Percentiles rank a stretch among this genome's conserved stretches.
Conservation (phyloP, 2,888 invertebrate genomes). For the Spodoptera exigua region DNA sequence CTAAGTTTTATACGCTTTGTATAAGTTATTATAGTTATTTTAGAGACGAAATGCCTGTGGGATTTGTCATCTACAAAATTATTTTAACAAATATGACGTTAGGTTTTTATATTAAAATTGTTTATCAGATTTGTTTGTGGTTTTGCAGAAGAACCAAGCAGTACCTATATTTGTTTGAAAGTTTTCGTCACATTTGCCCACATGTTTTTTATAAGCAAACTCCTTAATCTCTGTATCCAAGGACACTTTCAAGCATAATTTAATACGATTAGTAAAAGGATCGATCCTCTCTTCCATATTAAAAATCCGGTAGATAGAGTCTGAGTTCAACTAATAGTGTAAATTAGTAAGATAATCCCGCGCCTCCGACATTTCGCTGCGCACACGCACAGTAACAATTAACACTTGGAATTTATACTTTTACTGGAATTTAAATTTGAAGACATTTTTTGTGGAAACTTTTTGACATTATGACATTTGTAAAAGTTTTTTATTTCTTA, state of each 20-base stretch:
- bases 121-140: no score
- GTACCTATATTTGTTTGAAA: no score
- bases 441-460: conserved; percentile 16
- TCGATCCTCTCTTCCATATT: no score
- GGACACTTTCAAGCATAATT: no score
- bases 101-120: no score
- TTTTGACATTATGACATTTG: not conserved
- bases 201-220: no score
- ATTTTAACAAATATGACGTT: not conserved
- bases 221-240: no score
- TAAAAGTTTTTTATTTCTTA: no score
- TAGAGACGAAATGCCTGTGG: no score
- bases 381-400: conserved; percentile 54
- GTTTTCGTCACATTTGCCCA: no score
- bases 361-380: conserved; percentile 55
- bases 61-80: not conserved
- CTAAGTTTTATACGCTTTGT: conserved; percentile 1
- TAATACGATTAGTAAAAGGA: no score
- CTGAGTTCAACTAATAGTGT: conserved; percentile 53
- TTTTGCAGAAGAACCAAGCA: no score
- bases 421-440: conserved; percentile 34
- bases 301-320: conserved; percentile 7
- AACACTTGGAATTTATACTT: conserved; percentile 55
- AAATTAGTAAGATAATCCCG: conserved; percentile 56
- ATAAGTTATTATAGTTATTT: conserved; percentile 1